phyloP scores from a whole-genome alignment of 2,888 invertebrate genomes.

The Aplocera efformata region DNA sequence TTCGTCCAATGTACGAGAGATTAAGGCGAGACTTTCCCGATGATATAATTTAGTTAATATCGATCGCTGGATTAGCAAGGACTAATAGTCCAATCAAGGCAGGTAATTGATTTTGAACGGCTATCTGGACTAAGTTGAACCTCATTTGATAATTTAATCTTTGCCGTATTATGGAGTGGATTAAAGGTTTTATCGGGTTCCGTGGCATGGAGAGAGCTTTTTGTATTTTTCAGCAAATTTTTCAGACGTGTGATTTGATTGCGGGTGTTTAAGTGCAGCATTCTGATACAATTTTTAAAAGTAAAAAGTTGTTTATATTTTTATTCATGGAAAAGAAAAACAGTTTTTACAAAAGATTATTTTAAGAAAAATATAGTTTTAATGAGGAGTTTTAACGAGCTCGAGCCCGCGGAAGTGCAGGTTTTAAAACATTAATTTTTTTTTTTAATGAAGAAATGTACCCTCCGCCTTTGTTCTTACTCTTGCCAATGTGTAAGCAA shows the following conservation, averaged over 20 bases:
- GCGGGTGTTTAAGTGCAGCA: too few species aligned
- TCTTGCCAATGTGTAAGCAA: too few species aligned
- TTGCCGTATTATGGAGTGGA: conserved; percentile 25
- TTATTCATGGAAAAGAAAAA: too few species aligned
- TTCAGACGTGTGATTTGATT: conserved; percentile 15
- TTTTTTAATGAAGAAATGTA: too few species aligned
- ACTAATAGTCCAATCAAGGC: conserved; percentile 81
- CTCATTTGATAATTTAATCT: conserved; percentile 30
- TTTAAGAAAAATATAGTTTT: too few species aligned
- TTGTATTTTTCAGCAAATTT: conserved; percentile 7
- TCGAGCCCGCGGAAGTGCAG: too few species aligned
- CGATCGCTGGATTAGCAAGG: conserved; percentile 70
- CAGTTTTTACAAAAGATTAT: too few species aligned
- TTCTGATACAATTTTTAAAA: too few species aligned
- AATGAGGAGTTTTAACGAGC: too few species aligned
- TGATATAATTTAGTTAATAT: conserved; percentile 72
- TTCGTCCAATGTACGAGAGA: conserved; percentile 18
- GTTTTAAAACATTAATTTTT: too few species aligned
- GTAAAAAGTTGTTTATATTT: too few species aligned
- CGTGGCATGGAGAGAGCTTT: neutral
- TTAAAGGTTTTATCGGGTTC: conserved; percentile 4
- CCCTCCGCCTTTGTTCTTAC: too few species aligned
- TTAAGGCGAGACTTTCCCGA: conserved; percentile 46
- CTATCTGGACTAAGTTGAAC: conserved; percentile 45
- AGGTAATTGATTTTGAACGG: conserved; percentile 81